Evolutionary conservation across 2,113 vertebrate species (phyloP).

Genomic region (Psilopogon haemacephalus): DNA sequence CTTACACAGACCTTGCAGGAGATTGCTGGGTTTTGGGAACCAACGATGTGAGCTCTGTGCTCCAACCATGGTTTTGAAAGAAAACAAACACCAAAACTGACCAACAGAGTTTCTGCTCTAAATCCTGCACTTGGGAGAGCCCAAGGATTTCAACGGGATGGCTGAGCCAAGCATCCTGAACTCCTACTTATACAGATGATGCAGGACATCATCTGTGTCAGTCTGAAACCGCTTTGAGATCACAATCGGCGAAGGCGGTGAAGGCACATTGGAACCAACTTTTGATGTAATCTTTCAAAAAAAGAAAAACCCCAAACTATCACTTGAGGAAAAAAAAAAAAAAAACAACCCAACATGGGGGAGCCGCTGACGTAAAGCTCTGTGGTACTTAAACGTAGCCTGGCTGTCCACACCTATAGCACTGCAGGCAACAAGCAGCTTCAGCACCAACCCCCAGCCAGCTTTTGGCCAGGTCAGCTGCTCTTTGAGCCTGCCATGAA

Average conservation of each 20-base stretch:
- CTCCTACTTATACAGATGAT: not conserved
- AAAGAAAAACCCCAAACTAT: not conserved
- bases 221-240: slow-evolving; percentile 10
- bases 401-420: not conserved
- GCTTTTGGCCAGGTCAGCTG: not conserved
- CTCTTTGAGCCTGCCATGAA: not conserved
- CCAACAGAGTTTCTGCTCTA: not conserved
- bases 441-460: not conserved
- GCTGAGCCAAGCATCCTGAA: not conserved
- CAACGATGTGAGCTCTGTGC: fast-evolving
- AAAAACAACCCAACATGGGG: not conserved
- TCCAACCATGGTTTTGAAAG: not conserved
- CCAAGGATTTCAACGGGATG: not conserved
- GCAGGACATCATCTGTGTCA: not conserved
- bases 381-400: not conserved
- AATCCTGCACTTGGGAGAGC: not conserved
- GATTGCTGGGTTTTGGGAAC: not conserved
- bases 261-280: not conserved
- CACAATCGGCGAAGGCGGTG: slow-evolving; percentile 13
- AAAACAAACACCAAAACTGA: no score
- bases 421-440: not conserved
- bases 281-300: slow-evolving; percentile 17
- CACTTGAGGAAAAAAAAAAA: not conserved
- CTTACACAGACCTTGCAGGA: not conserved
- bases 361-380: slow-evolving; percentile 23